Evolutionary conservation across 2,797 vertebrate genomes (phyloP).

Genomic region (Anabacerthia variegaticeps): DNA sequence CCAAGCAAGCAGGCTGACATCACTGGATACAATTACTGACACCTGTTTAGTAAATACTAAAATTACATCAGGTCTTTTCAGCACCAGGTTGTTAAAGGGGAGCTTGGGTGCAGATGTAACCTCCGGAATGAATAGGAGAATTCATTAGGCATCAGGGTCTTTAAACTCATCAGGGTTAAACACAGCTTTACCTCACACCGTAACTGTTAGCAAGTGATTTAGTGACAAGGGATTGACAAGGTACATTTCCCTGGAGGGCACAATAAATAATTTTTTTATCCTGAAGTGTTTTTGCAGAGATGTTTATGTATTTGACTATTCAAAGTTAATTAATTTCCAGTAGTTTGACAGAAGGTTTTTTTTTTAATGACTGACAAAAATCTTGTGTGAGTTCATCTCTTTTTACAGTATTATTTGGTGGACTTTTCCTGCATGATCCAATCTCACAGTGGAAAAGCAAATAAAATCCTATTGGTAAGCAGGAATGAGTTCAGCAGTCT

Average conservation of each 20-base stretch:
- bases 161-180: conserved; percentile 44
- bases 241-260: conserved; percentile 58
- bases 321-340: conserved; percentile 74
- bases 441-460: conserved; percentile 73
- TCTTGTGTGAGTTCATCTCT: conserved; percentile 73
- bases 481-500: conserved; percentile 67
- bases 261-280: conserved; percentile 44
- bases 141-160: conserved; percentile 54
- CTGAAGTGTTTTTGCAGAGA: conserved; percentile 55
- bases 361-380: conserved; percentile 69
- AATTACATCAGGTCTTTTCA: conserved; percentile 52
- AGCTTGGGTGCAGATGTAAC: neutral
- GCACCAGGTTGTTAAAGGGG: conserved; percentile 30
- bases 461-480: conserved; percentile 67
- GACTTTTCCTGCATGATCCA: conserved; percentile 75
- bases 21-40: neutral
- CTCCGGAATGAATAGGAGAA: conserved; percentile 43
- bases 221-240: conserved; percentile 53
- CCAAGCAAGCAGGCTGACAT: conserved; percentile 11
- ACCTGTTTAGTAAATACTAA: conserved; percentile 40
- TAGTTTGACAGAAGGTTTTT: conserved; percentile 67
- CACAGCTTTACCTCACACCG: neutral
- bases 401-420: conserved; percentile 73
- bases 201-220: conserved; percentile 60
- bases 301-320: conserved; percentile 68